Conservation (phyloP, 1,140 invertebrate species). For the Rhagoletis pomonella region DNA sequence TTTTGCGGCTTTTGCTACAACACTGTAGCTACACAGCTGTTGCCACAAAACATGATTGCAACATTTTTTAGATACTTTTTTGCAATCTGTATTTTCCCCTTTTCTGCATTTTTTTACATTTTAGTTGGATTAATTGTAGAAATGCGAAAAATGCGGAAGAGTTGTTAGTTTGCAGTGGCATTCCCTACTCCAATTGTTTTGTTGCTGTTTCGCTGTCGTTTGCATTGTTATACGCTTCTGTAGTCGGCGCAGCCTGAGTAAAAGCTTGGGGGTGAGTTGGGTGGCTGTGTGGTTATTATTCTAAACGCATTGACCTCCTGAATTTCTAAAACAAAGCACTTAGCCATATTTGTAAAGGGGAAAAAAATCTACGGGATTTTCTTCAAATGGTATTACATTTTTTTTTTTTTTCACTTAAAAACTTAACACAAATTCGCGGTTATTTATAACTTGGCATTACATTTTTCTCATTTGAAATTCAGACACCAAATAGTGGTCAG, state of each 20-base stretch:
- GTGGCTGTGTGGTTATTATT: neutral
- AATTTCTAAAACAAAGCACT: neutral
- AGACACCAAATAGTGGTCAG: no score
- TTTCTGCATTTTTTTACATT: neutral
- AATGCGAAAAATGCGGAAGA: constrained; percentile 38
- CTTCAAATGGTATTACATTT: no score
- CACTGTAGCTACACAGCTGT: neutral
- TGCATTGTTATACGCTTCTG: constrained; percentile 1
- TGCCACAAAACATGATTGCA: neutral
- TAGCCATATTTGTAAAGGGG: neutral
- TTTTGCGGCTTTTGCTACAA: neutral
- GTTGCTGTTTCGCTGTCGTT: neutral
- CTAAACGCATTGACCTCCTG: neutral
- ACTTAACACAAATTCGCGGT: no score
- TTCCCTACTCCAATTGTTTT: neutral
- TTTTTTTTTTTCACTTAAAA: no score
- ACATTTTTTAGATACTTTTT: neutral
- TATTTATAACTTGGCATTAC: no score
- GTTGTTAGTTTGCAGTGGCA: neutral
- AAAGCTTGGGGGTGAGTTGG: neutral
- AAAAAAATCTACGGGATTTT: no score
- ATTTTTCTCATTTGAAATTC: no score
- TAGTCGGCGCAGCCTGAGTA: no score
- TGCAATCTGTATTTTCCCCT: neutral
- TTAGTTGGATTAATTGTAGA: neutral